Evolutionary conservation across 2,113 vertebrate species (phyloP), one percentile per base, ranked within the genome.

Genomic region (Sciurus niger): DNA sequence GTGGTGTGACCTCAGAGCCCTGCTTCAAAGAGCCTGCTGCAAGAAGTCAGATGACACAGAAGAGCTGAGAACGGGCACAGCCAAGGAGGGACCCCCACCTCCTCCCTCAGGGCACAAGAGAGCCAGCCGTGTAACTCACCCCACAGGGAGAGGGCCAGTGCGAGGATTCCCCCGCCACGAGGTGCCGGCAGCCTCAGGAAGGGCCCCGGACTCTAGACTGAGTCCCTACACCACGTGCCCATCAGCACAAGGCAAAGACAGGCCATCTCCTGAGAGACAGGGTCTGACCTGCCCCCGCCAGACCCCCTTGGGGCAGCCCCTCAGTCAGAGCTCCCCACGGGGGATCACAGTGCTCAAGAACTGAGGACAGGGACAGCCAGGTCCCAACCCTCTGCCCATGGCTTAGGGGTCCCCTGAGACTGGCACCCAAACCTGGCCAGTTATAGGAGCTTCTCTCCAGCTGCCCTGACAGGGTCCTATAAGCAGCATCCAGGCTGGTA

Each of bases 381-480:
- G 34, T 16, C 65, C 73, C 22, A 34, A 22, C 51, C 48, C 63
- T 34, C 74, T 4, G 5, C 11, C 37, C 0, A 7, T 18, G 20
- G 37, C 40, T 20, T 12, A 7, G 22, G 37, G 77, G 65, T 10
- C 13, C 22, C 58, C 63, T 24, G 2, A 32, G 25, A 40, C 18
- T 12, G 4, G 37, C 16, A 48, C 10, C 2, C 40, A 14, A 6
- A 14, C 51, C 32, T 1, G 0, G 32, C 2, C 4, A 0, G 22
- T 24, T 25, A 9, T 73, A 20, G 37, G 10, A 24, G n/a, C 68
- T 60, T 46, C 37, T 46, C 46, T 28, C 55, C 37, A 10, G 76
- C 2, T 8, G 32, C 84, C 43, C 28, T 0, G 5, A 24, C 0
- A 40, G 0, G 80, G 48, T 16, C 22, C 12, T 0, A 3, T 1